Evolutionary conservation across 2,888 invertebrate genomes (phyloP).

Genomic region (Xylophagus ater): DNA sequence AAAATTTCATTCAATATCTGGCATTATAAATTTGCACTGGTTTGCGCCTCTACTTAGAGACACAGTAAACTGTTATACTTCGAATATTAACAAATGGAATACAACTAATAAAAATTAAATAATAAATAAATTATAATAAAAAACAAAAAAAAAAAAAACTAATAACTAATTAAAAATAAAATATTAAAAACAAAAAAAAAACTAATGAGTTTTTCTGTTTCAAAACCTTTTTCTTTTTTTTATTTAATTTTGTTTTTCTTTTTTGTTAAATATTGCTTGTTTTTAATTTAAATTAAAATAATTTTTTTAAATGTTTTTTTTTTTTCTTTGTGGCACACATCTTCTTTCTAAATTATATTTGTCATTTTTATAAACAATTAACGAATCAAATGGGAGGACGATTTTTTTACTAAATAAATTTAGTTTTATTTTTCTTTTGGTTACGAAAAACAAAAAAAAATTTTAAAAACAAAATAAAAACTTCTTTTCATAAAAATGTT

Average conservation of each 20-base stretch:
- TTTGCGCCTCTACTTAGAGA: no score
- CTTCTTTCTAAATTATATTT: not conserved
- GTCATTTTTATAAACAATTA: not conserved
- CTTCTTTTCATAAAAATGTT: no score
- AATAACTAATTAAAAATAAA: conserved; percentile 4
- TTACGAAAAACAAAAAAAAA: no score
- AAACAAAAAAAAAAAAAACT: conserved; percentile 2
- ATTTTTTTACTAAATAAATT: not conserved
- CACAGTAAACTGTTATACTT: no score
- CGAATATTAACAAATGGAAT: no score
- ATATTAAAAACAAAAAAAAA: conserved; percentile 3
- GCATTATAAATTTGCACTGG: no score
- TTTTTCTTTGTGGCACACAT: not conserved
- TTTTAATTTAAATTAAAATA: no score
- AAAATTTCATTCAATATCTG: no score
- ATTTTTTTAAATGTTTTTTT: not conserved
- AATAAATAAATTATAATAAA: not conserved
- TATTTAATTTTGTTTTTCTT: conserved; percentile 6
- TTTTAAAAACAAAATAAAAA: no score
- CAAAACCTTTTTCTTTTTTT: conserved; percentile 1
- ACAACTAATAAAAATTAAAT: no score
- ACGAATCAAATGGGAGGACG: conserved; percentile 1
- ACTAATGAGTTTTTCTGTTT: not conserved
- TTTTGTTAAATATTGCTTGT: no score
- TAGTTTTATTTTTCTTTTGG: not conserved